A percentile compares a stretch with the other conserved stretches of the same genome.
Evolutionary conservation across 2,113 vertebrate species (phyloP).

Genomic region (Benitochromis conjunctus): DNA sequence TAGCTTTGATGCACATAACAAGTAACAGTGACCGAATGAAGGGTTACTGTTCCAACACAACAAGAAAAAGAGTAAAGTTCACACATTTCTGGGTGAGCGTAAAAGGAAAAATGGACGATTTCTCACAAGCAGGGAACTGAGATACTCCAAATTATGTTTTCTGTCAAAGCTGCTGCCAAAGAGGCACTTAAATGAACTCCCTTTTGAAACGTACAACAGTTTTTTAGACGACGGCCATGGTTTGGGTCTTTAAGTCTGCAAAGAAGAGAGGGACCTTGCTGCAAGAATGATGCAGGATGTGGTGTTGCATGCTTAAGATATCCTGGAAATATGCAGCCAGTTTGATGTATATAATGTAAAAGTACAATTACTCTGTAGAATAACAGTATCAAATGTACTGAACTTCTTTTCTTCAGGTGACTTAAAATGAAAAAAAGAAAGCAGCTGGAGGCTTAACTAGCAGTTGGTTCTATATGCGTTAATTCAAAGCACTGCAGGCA

Average conservation of each 20-base stretch:
- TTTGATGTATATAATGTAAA: background rate
- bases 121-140: background rate
- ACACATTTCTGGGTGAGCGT: background rate
- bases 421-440: background rate
- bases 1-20: conserved; percentile 52
- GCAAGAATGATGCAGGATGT: background rate
- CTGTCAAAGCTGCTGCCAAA: background rate
- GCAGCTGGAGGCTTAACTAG: background rate
- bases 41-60: background rate
- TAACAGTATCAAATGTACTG: background rate
- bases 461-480: background rate
- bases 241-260: background rate
- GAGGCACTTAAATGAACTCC: background rate
- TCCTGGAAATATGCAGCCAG: background rate
- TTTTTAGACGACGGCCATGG: background rate
- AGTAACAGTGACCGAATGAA: background rate
- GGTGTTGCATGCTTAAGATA: background rate
- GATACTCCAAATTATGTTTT: background rate
- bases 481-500: background rate
- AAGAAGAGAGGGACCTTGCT: background rate
- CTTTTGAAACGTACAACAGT: background rate
- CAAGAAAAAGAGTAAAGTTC: background rate
- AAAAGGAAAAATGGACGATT: background rate
- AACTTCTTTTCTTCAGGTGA: background rate
- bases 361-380: background rate